A percentile compares a stretch with the other conserved stretches of the same genome.
phyloP scores from a whole-genome alignment of 1,140 invertebrate species.

The Trypoxylus dichotomus region DNA sequence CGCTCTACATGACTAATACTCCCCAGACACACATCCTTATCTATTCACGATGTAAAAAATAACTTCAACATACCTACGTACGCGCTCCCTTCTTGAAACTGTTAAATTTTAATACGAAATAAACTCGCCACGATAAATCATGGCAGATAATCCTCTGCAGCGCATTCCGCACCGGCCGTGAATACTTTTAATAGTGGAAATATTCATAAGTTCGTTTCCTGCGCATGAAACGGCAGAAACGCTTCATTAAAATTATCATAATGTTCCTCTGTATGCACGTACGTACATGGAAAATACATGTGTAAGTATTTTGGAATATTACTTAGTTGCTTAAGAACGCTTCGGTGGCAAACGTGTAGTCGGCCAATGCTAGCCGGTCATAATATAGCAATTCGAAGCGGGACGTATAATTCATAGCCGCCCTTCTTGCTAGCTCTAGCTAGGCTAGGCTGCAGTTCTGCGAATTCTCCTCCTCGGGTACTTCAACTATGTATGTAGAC shows the following conservation, averaged over 20 bases:
- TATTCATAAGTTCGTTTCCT: constrained; percentile 1
- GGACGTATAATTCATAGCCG: too few species aligned
- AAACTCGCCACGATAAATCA: background rate
- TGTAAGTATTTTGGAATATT: background rate
- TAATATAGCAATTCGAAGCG: background rate
- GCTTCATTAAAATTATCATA: background rate
- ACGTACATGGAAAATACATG: background rate
- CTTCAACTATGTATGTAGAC: background rate
- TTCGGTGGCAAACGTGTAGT: too few species aligned
- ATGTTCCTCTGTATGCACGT: background rate
- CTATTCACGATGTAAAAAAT: too few species aligned
- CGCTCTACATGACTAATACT: too few species aligned
- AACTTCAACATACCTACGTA: too few species aligned
- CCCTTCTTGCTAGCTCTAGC: too few species aligned
- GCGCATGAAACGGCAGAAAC: background rate
- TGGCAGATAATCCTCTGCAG: background rate
- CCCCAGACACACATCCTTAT: too few species aligned
- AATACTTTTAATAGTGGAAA: constrained; percentile 18
- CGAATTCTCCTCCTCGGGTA: background rate
- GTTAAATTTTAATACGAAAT: background rate
- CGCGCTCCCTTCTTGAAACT: background rate
- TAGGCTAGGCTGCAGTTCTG: background rate
- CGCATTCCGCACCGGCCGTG: background rate
- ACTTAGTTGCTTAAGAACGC: background rate
- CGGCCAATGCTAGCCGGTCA: too few species aligned